Percentiles rank a stretch among this genome's conserved stretches.
These are phyloP conservation scores for Latheticus oryzae DNA, from an alignment of 2,888 invertebrate genomes.

Conservation along the genomic window DNA sequence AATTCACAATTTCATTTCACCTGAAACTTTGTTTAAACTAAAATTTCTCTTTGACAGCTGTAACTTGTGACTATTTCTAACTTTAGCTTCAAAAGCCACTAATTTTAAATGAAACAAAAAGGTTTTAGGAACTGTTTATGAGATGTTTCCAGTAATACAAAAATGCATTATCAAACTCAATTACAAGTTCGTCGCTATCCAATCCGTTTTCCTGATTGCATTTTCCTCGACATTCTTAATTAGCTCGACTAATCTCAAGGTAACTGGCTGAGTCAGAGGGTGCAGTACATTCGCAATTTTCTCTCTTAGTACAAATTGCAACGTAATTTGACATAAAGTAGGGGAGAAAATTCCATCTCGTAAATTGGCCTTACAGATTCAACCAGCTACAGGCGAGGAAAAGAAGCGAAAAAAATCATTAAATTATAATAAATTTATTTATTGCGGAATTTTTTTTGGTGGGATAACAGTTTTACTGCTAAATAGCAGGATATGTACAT, in stretches of 20 bases:
- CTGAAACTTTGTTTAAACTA: too few species aligned
- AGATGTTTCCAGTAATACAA: too few species aligned
- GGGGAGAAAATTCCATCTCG: conserved; percentile 44
- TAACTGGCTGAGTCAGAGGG: conserved; percentile 32
- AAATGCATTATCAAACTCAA: too few species aligned
- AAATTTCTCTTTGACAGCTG: too few species aligned
- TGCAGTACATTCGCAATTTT: conserved; percentile 30
- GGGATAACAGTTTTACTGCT: conserved; percentile 47
- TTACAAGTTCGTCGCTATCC: conserved; percentile 2
- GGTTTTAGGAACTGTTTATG: too few species aligned
- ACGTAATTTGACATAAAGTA: conserved; percentile 43
- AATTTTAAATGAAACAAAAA: too few species aligned
- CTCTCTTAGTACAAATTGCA: conserved; percentile 39
- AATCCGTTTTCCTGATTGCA: conserved; percentile 25
- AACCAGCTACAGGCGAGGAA: conserved; percentile 9
- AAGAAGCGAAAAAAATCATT: conserved; percentile 21
- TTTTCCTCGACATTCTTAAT: conserved; percentile 29
- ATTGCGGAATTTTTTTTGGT: conserved; percentile 41
- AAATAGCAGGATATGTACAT: conserved; percentile 53
- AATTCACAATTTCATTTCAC: too few species aligned
- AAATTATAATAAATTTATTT: conserved; percentile 43
- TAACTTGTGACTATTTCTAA: too few species aligned
- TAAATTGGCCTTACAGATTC: conserved; percentile 41
- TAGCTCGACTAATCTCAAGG: conserved; percentile 38
- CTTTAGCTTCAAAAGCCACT: too few species aligned